Conservation (phyloP, 2,797 vertebrate genomes). For the Adrianichthys oophorus region DNA sequence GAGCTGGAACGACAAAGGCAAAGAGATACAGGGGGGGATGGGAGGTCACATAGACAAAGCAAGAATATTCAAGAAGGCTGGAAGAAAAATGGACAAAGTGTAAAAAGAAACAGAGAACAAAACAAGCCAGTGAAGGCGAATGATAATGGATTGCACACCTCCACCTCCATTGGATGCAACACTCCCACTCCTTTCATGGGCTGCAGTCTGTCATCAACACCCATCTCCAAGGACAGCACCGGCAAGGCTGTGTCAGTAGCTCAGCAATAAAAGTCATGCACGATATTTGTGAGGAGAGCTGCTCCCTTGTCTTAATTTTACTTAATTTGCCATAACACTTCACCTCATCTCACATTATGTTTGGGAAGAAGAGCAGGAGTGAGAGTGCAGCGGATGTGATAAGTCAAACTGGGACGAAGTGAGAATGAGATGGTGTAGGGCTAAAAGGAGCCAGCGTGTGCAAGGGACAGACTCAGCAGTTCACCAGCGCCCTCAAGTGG, state of each 20-base stretch:
- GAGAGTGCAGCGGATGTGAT: slow-evolving; percentile 50
- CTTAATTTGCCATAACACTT: slow-evolving; percentile 79
- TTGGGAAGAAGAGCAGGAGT: slow-evolving; percentile 44
- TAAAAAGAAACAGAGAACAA: slow-evolving; percentile 61
- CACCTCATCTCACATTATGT: slow-evolving; percentile 75
- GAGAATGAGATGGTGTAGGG: slow-evolving; percentile 45
- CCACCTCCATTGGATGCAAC: slow-evolving; percentile 71
- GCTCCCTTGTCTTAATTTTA: slow-evolving; percentile 81
- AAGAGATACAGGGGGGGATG: background rate
- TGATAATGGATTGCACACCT: slow-evolving; percentile 66
- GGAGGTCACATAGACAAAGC: slow-evolving; percentile 36
- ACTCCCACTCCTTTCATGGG: slow-evolving; percentile 72
- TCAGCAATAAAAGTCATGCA: slow-evolving; percentile 71
- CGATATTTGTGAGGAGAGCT: slow-evolving; percentile 81
- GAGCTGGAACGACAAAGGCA: slow-evolving; percentile 43
- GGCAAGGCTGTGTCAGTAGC: slow-evolving; percentile 69
- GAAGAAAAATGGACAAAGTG: slow-evolving; percentile 48
- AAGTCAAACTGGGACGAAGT: slow-evolving; percentile 54
- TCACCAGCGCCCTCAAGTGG: slow-evolving; percentile 81
- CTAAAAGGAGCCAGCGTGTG: slow-evolving; percentile 47
- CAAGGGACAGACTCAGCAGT: slow-evolving; percentile 46
- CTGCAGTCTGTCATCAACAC: slow-evolving; percentile 71
- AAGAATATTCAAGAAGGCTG: slow-evolving; percentile 28
- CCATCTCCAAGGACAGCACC: slow-evolving; percentile 63
- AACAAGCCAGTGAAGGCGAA: slow-evolving; percentile 58